Conservation (phyloP, 2,888 invertebrate species). For the Dasysyrphus tricinctus region DNA sequence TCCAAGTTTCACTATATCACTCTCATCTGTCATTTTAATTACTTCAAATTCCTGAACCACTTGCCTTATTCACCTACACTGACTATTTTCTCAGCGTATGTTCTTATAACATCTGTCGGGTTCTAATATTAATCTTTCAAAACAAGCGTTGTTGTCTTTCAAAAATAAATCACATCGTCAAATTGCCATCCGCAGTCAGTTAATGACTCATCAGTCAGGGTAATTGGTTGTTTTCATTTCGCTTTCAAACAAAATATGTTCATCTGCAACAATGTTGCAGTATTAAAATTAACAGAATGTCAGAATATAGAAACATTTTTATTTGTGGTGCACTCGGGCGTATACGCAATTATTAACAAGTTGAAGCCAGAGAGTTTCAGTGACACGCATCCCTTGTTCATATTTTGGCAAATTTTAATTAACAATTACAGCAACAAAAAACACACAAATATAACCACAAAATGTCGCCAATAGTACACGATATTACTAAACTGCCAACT, state of each 20-base stretch:
- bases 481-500: conserved; percentile 62
- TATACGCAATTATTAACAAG: conserved; percentile 67
- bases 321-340: conserved; percentile 46
- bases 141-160: conserved; percentile 18
- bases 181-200: neutral
- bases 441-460: neutral
- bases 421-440: neutral
- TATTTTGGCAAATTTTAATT: conserved; percentile 15
- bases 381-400: conserved; percentile 16
- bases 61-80: conserved; percentile 53
- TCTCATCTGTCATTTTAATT: conserved; percentile 31
- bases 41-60: conserved; percentile 31
- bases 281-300: conserved; percentile 7
- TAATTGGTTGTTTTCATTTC: conserved; percentile 37
- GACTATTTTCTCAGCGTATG: neutral
- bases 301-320: conserved; percentile 50
- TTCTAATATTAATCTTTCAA: conserved; percentile 18
- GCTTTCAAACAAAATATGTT: conserved; percentile 26
- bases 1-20: neutral
- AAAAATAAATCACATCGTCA: conserved; percentile 49
- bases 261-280: conserved; percentile 60
- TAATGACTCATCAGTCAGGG: neutral
- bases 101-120: neutral
- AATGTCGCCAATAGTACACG: conserved; percentile 31
- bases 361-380: conserved; percentile 36